Base-by-base conservation (phyloP, 2,113 vertebrate species). In the Alligator sinensis region DNA sequence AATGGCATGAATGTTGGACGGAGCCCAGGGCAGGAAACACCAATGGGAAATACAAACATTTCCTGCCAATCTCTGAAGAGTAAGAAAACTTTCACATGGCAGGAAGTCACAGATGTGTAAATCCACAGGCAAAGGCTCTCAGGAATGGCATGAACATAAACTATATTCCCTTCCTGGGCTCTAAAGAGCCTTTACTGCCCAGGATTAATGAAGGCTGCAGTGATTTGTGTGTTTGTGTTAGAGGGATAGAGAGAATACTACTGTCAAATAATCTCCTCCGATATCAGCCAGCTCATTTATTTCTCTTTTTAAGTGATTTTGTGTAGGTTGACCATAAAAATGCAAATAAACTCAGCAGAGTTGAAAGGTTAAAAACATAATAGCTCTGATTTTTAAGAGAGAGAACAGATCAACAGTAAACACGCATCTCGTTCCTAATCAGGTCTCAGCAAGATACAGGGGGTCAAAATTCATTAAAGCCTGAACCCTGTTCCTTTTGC, bases 91-190 rank as follows among this genome's bases (percentile, higher is more conserved):
- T 95, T 86, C 88, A 85, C 90, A 93, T 63, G 96, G 96, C 88
- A 97, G 95, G 95, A 96, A 95, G 90, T 81, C 91, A 82, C 91
- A 96, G 91, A 92, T 96, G 96, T 96, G 96, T 85, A 89, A 92
- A 82, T 81, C 77, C 95, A 82, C 88, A 90, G 90, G 79, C 91
- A 94, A 88, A 93, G 78, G 86, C 86, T 96, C 94, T 86, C 95
- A 91, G 92, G 68, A 64, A 59, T 91, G 90, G 68, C 80, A 80
- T 1, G 77, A 70, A 18, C 2, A 3, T 24, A 21, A 83, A 47
- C 55, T 64, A 11, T 79, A 79, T 86, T 77, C 82, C 75, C 77
- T 91, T 87, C 90, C 91, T 92, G 93, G 59, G 82, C 27, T 84
- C 12, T 30, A 11, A 18, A 17, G 82, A 66, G 14, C 55, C 78